Evolutionary conservation across 2,888 invertebrate genomes (phyloP), one percentile per base, ranked within the genome.

Genomic region (Mesoligia furuncula): DNA sequence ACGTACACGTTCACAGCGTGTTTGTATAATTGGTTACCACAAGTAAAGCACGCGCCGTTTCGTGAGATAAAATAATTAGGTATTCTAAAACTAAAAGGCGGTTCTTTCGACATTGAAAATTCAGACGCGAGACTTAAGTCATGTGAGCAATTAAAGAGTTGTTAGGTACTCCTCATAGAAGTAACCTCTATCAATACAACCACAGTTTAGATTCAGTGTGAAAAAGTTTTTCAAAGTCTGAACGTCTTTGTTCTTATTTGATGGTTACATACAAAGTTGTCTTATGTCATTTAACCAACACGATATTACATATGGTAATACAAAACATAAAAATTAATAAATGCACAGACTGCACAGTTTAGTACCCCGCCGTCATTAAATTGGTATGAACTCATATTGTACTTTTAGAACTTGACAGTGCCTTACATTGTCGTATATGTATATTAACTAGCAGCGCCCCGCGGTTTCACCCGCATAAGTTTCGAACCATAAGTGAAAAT

Each of bases 301-400:
- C 31, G 7, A 45, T 54, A 51, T 59, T 36, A 45, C 42, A 6
- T 45, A 70, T 54, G 61, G 36, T 78, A 70, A 54, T 62, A 11
- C 24, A 36, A 27, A 36, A 39, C 79, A 64, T 64, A 54, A 70
- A 78, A 45, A 64, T 15, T 70, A 31, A 45, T 78, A 62, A 64
- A 79, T 64, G 79, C 54, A 72, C 15, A n/a, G 36, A 79, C 36
- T 20, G 48, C 24, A 42, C n/a, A n/a, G 48, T 65, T 64, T 79
- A 31, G 15, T 39, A 65, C 6, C 17, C n/a, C 20, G n/a, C 31
- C 20, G n/a, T 20, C 20, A 72, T 79, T 64, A 79, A 79, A 45
- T n/a, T 71, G 7, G 45, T 64, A 27, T 27, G n/a, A 78, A 57
- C 45, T 78, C 36, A 27, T 77, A 77, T 70, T 62, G 31, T 13